These are phyloP conservation scores for Chymomyza procnemis DNA, from an alignment of 2,888 invertebrate genomes.

Conservation along the genomic window DNA sequence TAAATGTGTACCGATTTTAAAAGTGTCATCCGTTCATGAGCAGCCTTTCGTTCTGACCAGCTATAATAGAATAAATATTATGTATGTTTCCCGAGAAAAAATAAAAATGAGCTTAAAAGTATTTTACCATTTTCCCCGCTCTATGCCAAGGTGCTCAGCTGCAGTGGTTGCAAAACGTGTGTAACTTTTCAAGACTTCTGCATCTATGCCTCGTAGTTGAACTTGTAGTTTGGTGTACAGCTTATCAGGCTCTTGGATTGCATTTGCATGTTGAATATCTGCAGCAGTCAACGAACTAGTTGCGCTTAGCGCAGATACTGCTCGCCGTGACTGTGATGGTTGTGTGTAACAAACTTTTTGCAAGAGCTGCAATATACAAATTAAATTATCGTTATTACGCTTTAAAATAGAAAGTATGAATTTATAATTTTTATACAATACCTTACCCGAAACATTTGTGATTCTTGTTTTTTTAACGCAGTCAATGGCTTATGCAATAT, in stretches of 20 bases:
- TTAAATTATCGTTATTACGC: too few relatives aligned
- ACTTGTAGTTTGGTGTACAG: slow-evolving; percentile 90
- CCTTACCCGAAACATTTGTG: slow-evolving; percentile 54
- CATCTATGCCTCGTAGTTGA: slow-evolving; percentile 92
- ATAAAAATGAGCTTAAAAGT: slow-evolving; percentile 20
- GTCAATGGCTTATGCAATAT: background rate
- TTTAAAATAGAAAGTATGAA: too few relatives aligned
- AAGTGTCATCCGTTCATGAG: slow-evolving; percentile 88
- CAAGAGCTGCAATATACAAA: slow-evolving; percentile 21
- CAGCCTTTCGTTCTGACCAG: slow-evolving; percentile 85
- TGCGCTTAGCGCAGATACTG: slow-evolving; percentile 31
- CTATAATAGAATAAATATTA: slow-evolving; percentile 80
- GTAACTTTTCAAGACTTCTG: slow-evolving; percentile 92
- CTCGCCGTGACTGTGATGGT: slow-evolving; percentile 28
- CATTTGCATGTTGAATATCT: background rate
- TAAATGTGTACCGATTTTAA: slow-evolving; percentile 93
- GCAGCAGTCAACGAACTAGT: background rate
- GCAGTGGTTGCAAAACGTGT: slow-evolving; percentile 89
- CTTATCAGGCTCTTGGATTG: slow-evolving; percentile 81
- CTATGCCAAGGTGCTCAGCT: slow-evolving; percentile 89
- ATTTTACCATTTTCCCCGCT: slow-evolving; percentile 84
- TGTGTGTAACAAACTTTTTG: slow-evolving; percentile 38
- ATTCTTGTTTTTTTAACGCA: slow-evolving; percentile 58
- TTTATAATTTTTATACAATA: background rate
- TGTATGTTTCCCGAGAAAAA: background rate